Conservation (phyloP, 2,797 vertebrate species). For the Ciconia nigra region DNA sequence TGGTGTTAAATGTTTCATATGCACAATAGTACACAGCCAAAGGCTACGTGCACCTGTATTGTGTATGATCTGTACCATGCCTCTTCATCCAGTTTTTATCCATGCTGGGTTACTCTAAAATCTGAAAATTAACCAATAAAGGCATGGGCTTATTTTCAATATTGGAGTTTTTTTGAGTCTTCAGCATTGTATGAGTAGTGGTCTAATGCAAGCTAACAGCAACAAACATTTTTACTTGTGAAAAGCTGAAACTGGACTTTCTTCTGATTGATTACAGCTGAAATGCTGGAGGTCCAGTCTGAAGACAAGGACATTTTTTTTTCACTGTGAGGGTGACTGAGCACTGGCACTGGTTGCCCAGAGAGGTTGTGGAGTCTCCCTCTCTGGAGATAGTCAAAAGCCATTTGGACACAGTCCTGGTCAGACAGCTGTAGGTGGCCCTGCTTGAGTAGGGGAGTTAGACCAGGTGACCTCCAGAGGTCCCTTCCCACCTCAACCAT, state of each 20-base stretch:
- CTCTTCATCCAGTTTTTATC: not conserved
- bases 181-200: not conserved
- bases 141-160: not conserved
- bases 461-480: not conserved
- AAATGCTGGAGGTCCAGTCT: not conserved
- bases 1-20: not conserved
- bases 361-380: not conserved
- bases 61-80: not conserved
- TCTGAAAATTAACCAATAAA: not conserved
- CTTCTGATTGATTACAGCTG: not conserved
- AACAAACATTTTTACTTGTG: not conserved
- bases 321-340: not conserved
- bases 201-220: not conserved
- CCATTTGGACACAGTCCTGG: not conserved
- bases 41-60: not conserved
- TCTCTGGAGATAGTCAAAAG: not conserved
- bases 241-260: not conserved
- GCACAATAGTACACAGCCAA: not conserved
- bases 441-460: not conserved
- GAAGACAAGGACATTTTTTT: not conserved
- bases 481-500: not conserved
- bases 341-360: not conserved
- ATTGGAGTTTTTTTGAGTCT: not conserved
- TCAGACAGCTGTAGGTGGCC: not conserved
- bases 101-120: not conserved